Conservation (phyloP, 1,140 invertebrate species). For the Ganaspis sp. region DNA sequence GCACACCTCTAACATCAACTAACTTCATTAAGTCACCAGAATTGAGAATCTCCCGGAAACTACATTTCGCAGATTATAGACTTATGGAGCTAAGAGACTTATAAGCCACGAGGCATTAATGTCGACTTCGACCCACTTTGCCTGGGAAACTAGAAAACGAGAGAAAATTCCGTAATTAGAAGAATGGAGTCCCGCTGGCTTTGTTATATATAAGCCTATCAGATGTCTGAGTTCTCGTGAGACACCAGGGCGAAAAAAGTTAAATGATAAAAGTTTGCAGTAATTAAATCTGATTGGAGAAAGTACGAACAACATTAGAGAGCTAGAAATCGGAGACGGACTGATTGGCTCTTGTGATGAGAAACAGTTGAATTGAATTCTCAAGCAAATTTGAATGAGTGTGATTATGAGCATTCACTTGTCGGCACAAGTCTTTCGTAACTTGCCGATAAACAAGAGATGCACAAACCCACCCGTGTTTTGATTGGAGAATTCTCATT, state of each 20-base stretch:
- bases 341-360: neutral
- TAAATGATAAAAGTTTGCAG: neutral
- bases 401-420: neutral
- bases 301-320: slow-evolving; percentile 1
- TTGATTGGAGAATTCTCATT: slow-evolving; percentile 1
- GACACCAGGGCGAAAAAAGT: neutral
- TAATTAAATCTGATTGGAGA: slow-evolving; percentile 12
- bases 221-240: neutral
- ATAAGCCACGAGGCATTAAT: slow-evolving; percentile 12
- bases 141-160: slow-evolving; percentile 1
- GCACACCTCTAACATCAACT: slow-evolving; percentile 40
- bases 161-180: slow-evolving; percentile 22
- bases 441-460: neutral
- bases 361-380: neutral
- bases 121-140: slow-evolving; percentile 10
- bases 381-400: too few relatives aligned
- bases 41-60: slow-evolving; percentile 12
- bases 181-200: neutral
- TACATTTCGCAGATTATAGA: slow-evolving; percentile 8
- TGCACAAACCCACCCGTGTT: neutral
- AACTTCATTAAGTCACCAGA: slow-evolving; percentile 27
- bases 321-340: neutral
- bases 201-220: neutral
- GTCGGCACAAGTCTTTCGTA: neutral
- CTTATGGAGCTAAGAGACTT: neutral